Base-by-base conservation (phyloP, 1,140 invertebrate species). In the Maniola jurtina region DNA sequence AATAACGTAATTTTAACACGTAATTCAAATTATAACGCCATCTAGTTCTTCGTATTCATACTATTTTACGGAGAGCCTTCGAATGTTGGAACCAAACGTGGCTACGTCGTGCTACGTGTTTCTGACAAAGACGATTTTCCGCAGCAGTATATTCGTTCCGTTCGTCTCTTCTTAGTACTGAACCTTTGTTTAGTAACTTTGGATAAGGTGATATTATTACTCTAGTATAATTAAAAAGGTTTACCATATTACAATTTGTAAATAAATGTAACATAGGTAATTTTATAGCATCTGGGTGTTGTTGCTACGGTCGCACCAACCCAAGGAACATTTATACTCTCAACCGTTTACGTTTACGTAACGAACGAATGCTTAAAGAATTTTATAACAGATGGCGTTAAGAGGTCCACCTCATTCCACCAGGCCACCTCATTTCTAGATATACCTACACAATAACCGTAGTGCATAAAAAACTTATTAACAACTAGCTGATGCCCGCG, bases 331-430 rank as follows among this genome's bases (percentile, higher is more conserved):
- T n/a, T n/a, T n/a, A n/a, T n/a, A 25, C 25, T 25, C 25, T 36
- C 11, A 61, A 50, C 35, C 48, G 35, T 16, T 40, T 6, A 25
- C 35, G 34, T 61, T 50, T 33, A 65, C 63, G 56, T 65, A 48
- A 25, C 25, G 25, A 48, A 25, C 25, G 25, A 25, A 45, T 58
- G 14, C 16, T 7, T 65, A 13, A 11, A 48, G 11, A 40, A 50
- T 40, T 50, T 50, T 33, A 33, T 42, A 58, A 13, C 45, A 65
- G 63, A 65, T 65, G 63, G 63, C 63, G 63, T 6, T 65, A 13
- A 8, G 10, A 10, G 33, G 45, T n/a, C n/a, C n/a, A n/a, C n/a
- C n/a, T n/a, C n/a, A n/a, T n/a, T n/a, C n/a, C n/a, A 36, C 13
- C 15, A 59, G 45, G 25, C 25, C 25, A 25, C 4, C 25, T 45